Evolutionary conservation across 1,140 invertebrate species (phyloP).

Genomic region (Halesus radiatus): DNA sequence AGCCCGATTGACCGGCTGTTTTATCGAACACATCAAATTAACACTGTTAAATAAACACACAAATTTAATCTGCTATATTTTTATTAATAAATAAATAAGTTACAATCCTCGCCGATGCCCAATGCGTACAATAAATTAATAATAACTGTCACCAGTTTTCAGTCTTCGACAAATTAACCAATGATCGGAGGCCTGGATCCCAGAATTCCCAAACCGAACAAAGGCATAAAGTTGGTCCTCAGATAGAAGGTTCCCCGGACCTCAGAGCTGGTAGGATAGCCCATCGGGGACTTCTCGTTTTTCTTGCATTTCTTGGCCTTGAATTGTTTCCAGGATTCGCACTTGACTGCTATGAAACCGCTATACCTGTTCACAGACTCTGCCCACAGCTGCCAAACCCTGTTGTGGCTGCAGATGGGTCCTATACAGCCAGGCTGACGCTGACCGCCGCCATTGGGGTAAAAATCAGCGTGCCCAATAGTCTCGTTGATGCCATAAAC

Average conservation of each 20-base stretch:
- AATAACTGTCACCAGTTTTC: too few relatives aligned
- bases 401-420: constrained; percentile 75
- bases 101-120: too few relatives aligned
- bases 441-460: constrained; percentile 73
- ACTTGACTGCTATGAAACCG: constrained; percentile 68
- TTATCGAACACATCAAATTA: too few relatives aligned
- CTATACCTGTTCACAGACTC: constrained; percentile 72
- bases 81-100: too few relatives aligned
- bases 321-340: constrained; percentile 67
- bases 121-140: too few relatives aligned
- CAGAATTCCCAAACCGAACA: not conserved
- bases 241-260: constrained; percentile 67
- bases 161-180: too few relatives aligned
- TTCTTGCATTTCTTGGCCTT: constrained; percentile 66
- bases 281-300: constrained; percentile 66
- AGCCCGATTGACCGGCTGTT: too few relatives aligned
- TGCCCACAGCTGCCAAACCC: constrained; percentile 72
- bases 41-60: too few relatives aligned
- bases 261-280: constrained; percentile 67
- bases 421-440: constrained; percentile 75
- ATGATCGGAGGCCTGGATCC: not conserved
- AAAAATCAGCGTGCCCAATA: constrained; percentile 75
- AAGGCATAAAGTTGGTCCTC: constrained; percentile 31
- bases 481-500: constrained; percentile 63
- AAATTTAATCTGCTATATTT: too few relatives aligned